Evolutionary conservation across 2,113 vertebrate genomes (phyloP), one percentile per base, ranked within the genome.

Genomic region (Galeopterus variegatus): DNA sequence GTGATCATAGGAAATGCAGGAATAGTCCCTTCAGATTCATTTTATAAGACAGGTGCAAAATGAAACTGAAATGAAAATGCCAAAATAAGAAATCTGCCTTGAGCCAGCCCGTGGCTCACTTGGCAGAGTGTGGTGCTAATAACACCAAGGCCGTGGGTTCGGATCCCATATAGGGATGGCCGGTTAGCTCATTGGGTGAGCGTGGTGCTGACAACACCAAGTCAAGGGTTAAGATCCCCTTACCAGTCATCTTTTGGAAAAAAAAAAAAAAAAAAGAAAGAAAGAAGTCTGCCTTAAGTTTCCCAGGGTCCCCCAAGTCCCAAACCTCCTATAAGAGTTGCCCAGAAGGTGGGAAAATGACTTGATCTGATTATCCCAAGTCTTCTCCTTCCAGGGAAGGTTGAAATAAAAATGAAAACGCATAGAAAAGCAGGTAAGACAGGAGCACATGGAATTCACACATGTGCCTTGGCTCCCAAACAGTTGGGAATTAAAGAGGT

Each of bases 201-300:
- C n/a, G n/a, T n/a, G n/a, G n/a, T n/a, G n/a, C n/a, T n/a, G n/a
- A n/a, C n/a, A n/a, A n/a, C n/a, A n/a, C n/a, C n/a, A n/a, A n/a
- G n/a, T n/a, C n/a, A n/a, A n/a, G n/a, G n/a, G n/a, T n/a, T n/a
- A n/a, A n/a, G n/a, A n/a, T n/a, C n/a, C n/a, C n/a, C n/a, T n/a
- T n/a, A n/a, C n/a, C n/a, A n/a, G n/a, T n/a, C n/a, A n/a, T n/a
- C n/a, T n/a, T n/a, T n/a, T n/a, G n/a, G n/a, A n/a, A n/a, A n/a
- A n/a, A n/a, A n/a, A n/a, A n/a, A n/a, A n/a, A n/a, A n/a, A n/a
- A n/a, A n/a, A n/a, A n/a, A n/a, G n/a, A n/a, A n/a, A n/a, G n/a
- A n/a, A 33, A 93, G 19, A 81, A 94, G 77, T 23, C 52, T 50
- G 82, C 77, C 83, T 89, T 80, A 8, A 72, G 52, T 90, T 82